Evolutionary conservation across 2,113 vertebrate genomes (phyloP).

Genomic region (Sula dactylatra): DNA sequence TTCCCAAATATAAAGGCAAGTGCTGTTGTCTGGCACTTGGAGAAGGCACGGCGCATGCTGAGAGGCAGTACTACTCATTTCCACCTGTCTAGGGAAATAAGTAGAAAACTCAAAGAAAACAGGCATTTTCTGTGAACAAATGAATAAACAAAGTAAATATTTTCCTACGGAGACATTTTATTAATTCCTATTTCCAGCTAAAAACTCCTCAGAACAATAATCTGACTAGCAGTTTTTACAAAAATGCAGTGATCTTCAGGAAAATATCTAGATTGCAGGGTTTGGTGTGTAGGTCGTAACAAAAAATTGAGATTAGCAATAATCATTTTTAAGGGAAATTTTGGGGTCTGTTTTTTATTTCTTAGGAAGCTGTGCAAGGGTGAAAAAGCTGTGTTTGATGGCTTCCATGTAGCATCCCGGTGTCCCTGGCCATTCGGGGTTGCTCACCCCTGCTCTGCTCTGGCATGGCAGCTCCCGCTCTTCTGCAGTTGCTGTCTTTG

Average conservation of each 20-base stretch:
- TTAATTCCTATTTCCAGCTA: not conserved
- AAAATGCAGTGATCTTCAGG: not conserved
- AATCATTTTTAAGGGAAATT: not conserved
- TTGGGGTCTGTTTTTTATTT: not conserved
- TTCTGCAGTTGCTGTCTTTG: not conserved
- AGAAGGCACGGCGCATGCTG: not conserved
- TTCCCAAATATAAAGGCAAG: not conserved
- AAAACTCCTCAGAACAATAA: not conserved
- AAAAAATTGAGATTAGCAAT: not conserved
- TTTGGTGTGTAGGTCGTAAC: not conserved
- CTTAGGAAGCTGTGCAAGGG: not conserved
- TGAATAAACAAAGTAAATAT: not conserved
- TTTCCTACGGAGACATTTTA: not conserved
- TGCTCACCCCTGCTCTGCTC: fast-evolving
- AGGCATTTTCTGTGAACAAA: not conserved
- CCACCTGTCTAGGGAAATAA: not conserved
- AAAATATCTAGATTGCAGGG: not conserved
- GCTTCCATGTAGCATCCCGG: not conserved
- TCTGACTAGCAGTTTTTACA: not conserved
- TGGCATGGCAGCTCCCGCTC: not conserved
- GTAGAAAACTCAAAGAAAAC: not conserved
- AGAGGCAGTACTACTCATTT: not conserved
- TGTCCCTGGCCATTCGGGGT: not conserved
- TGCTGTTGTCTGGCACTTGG: not conserved
- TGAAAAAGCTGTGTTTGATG: not conserved